These are phyloP conservation scores for Parauchenoglanis punctatus DNA, from an alignment of 2,797 vertebrate genomes.

Conservation along the genomic window DNA sequence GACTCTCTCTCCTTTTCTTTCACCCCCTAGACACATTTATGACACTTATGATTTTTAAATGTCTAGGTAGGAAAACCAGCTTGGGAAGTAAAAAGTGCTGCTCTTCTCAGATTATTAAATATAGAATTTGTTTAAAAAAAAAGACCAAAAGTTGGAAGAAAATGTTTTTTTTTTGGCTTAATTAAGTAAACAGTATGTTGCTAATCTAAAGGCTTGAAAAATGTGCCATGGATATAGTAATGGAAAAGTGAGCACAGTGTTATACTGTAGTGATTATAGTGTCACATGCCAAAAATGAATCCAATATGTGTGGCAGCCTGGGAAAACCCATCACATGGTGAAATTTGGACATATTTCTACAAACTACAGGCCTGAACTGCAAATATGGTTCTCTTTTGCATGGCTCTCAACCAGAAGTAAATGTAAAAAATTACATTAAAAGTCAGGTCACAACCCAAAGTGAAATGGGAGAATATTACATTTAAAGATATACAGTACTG, in stretches of 20 bases:
- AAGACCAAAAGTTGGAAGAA: not conserved
- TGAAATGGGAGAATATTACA: not conserved
- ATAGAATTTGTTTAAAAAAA: not conserved
- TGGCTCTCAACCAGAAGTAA: not conserved
- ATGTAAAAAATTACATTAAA: not conserved
- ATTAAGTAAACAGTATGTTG: not conserved
- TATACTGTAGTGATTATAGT: not conserved
- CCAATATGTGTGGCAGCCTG: not conserved
- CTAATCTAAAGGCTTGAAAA: not conserved
- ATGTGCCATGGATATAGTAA: not conserved
- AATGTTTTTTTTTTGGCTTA: not conserved
- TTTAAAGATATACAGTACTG: not conserved
- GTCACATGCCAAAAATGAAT: not conserved
- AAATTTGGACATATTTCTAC: not conserved
- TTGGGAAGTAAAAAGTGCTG: not conserved
- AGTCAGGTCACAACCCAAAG: not conserved
- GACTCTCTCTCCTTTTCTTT: not conserved
- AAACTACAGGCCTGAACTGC: not conserved
- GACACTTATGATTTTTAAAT: conserved; percentile 3
- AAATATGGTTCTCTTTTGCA: not conserved
- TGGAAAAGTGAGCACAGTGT: not conserved
- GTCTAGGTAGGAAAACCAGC: not conserved
- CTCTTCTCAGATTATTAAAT: not conserved
- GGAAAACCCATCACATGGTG: not conserved
- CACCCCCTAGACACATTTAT: not conserved